Evolutionary conservation across 1,140 invertebrate species (phyloP), one percentile per base, ranked within the genome.

Genomic region (Diorhabda elongata): DNA sequence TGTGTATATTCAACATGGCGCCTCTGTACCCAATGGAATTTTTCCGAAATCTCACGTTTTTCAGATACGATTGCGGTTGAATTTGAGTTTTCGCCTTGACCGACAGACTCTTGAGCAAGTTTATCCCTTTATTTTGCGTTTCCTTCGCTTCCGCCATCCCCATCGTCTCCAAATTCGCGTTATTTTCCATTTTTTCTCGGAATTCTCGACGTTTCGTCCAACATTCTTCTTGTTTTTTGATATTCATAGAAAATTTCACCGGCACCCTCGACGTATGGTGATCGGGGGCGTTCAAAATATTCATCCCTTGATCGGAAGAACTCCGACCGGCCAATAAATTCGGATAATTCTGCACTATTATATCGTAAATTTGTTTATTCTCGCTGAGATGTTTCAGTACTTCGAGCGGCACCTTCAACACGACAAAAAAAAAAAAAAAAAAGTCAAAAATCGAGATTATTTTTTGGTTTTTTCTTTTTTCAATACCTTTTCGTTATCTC

Each of bases 11-110:
- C 44, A 94, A 81, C 83, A 93, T 91, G 2, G 92, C 92, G 58
- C 91, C 91, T 70, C 94, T 87, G 80, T 94, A 92, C 76, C 91
- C 92, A 47, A 95, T 88, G 0, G 91, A 92, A 79, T 92, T 91
- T 69, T 90, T 86, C 70, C 91, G 90, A 68, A 92, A 87, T 72
- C 87, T 85, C 71, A 92, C 88, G 75, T 92, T 87, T 77, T 88
- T 90, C 58, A 92, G 85, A 74, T 92, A 92, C 74, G 91, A 87
- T 11, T 85, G 85, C 67, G 84, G 86, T 56, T 87, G 60, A 58
- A 59, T 66, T 58, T 68, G 58, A n/a, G 67, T 68, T 69, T 69
- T 71, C 42, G 67, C 67, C 41, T 66, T 66, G 11, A 60, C 44
- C 3, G 72, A 73, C 8, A 71, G 11, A 58, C 70, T 71, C 44